These are phyloP conservation scores for Cyrtodaria siliqua DNA, from an alignment of 2,888 invertebrate genomes.

Conservation along the genomic window DNA sequence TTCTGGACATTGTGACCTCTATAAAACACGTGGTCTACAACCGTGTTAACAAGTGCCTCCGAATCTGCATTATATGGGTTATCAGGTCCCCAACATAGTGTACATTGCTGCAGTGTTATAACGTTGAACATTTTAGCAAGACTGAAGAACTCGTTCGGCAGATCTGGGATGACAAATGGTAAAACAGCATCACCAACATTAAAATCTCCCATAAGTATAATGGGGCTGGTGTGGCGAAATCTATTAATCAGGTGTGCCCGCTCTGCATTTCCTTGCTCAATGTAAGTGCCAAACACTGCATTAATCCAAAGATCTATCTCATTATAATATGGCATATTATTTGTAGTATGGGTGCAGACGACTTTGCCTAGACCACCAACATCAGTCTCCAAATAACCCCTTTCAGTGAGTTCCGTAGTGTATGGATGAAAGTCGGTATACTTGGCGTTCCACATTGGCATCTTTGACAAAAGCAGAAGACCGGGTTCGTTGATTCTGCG, in stretches of 20 bases:
- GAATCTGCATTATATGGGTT: conserved; percentile 20
- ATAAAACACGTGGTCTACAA: conserved; percentile 46
- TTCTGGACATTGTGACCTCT: conserved; percentile 30
- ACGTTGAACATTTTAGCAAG: conserved; percentile 25
- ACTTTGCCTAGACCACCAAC: conserved; percentile 37
- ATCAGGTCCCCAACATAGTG: conserved; percentile 29
- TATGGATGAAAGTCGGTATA: conserved; percentile 44
- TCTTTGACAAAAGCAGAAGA: conserved; percentile 37
- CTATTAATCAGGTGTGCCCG: conserved; percentile 32
- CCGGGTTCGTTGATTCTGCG: conserved; percentile 40
- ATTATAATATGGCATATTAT: conserved; percentile 10
- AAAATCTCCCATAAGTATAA: conserved; percentile 44
- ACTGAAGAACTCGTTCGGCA: conserved; percentile 26
- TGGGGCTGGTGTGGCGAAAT: conserved; percentile 11
- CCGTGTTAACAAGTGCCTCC: neutral
- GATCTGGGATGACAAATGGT: conserved; percentile 10
- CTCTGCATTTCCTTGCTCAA: conserved; percentile 40
- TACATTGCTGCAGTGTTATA: conserved; percentile 22
- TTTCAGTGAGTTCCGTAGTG: conserved; percentile 27
- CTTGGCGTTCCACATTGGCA: conserved; percentile 22
- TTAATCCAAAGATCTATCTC: conserved; percentile 17
- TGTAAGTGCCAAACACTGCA: conserved; percentile 16
- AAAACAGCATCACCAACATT: conserved; percentile 33
- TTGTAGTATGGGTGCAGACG: conserved; percentile 42
- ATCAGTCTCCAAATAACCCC: conserved; percentile 47